Evolutionary conservation across 2,113 vertebrate species (phyloP), one percentile per base, ranked within the genome.

Genomic region (Camelus bactrianus): DNA sequence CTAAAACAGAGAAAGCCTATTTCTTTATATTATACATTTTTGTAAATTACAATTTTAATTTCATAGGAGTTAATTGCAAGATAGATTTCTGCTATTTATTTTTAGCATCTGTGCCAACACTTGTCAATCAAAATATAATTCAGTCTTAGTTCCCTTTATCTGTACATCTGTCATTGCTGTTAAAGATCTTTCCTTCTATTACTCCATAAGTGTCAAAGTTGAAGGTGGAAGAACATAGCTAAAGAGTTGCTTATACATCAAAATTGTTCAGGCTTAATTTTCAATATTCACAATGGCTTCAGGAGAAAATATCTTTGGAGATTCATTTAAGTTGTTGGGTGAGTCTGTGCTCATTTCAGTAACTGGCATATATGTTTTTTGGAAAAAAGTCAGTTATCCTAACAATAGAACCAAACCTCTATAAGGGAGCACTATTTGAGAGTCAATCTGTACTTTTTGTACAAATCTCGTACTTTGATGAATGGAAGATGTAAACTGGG

Each of bases 51-150:
- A 64, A 75, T 8, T 62, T 88, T 79, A 50, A 91, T 70, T 76
- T 89, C 50, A 64, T 69, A 81, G 22, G 13, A 19, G 26, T 60
- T 58, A 38, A 90, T 42, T 60, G 24, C 7, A 94, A 83, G 28
- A 56, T 24, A 42, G 8, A 60, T 76, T 76, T 93, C 89, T 48
- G 1, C 38, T 2, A 30, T 65, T 81, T 94, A 42, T 42, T 85
- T 92, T 20, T 15, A 73, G 11, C 30, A 58, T 67, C 69, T 79
- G n/a, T 83, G 70, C 20, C 19, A 17, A 73, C 54, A 35, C 32
- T 92, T 95, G 15, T 58, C 52, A 79, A 56, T 81, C 38, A 91
- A 70, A 94, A 69, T 84, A 65, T 9, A 91, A 65, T 81, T 82
- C 38, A 46, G 10, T 65, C 93, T 93, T 75, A 56, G 22, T 95